These are phyloP conservation scores for Prochilodus magdalenae DNA, from an alignment of 2,113 vertebrate genomes.

Conservation along the genomic window DNA sequence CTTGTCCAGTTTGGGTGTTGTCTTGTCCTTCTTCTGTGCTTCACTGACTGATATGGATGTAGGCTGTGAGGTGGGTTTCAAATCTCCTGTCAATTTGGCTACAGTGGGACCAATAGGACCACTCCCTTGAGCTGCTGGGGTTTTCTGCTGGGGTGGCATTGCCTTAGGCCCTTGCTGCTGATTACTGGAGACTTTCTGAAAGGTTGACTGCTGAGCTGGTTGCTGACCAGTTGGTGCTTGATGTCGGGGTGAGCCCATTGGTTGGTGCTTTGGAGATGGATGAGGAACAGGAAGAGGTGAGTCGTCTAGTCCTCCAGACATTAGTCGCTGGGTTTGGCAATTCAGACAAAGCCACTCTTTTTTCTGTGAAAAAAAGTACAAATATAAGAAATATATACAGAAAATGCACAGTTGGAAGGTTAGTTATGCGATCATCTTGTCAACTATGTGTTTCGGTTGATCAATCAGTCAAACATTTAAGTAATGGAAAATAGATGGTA, in stretches of 20 bases:
- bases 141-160: slow-evolving; percentile 64
- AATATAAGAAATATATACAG: background rate
- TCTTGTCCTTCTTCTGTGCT: slow-evolving; percentile 64
- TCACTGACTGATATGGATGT: slow-evolving; percentile 47
- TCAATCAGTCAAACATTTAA: background rate
- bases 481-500: background rate
- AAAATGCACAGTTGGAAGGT: background rate
- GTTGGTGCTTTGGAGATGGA: slow-evolving; percentile 81
- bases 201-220: slow-evolving; percentile 60
- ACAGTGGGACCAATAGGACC: slow-evolving; percentile 60
- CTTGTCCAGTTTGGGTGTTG: slow-evolving; percentile 60
- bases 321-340: slow-evolving; percentile 95
- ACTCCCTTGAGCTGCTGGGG: slow-evolving; percentile 60
- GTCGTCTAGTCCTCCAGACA: slow-evolving; percentile 91
- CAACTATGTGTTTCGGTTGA: background rate
- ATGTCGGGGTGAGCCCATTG: slow-evolving; percentile 79
- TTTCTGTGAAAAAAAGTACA: slow-evolving; percentile 83
- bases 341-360: slow-evolving; percentile 99
- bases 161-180: slow-evolving; percentile 65
- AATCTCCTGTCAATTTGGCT: slow-evolving; percentile 74
- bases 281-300: slow-evolving; percentile 79
- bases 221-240: slow-evolving; percentile 70
- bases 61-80: slow-evolving; percentile 72
- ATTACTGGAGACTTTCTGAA: slow-evolving; percentile 67
- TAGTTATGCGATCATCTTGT: background rate